Percentiles rank a stretch among this genome's conserved stretches.
Evolutionary conservation across 2,797 vertebrate species (phyloP).

Genomic region (Alouatta caraya): DNA sequence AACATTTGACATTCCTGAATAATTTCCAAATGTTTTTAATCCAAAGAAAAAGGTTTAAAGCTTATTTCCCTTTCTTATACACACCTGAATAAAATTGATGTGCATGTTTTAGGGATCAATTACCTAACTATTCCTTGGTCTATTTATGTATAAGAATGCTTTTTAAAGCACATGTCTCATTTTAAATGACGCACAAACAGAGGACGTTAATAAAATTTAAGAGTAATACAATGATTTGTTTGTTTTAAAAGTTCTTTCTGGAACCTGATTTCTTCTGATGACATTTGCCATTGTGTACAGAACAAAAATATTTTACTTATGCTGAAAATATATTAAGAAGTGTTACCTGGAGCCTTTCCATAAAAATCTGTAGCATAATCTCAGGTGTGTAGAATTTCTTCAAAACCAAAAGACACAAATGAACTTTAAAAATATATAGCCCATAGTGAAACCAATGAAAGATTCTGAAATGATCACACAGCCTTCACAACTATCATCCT

Average conservation of each 20-base stretch:
- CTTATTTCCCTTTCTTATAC: conserved; percentile 47
- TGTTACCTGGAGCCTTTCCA: not conserved
- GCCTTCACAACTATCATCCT: not conserved
- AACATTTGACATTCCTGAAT: conserved; percentile 38
- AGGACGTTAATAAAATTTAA: conserved; percentile 79
- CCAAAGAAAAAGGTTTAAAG: conserved; percentile 43
- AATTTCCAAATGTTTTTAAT: conserved; percentile 51
- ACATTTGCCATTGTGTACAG: not conserved
- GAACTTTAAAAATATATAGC: not conserved
- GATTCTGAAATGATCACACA: not conserved
- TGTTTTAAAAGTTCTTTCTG: conserved; percentile 50
- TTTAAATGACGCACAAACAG: conserved; percentile 77
- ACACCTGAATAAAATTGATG: conserved; percentile 33
- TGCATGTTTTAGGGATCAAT: conserved; percentile 80
- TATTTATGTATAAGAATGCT: conserved; percentile 79
- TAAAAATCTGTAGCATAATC: not conserved
- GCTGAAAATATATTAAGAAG: conserved; percentile 7
- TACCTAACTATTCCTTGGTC: conserved; percentile 63
- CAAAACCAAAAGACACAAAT: not conserved
- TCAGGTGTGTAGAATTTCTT: not conserved
- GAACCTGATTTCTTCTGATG: not conserved
- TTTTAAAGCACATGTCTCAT: conserved; percentile 77
- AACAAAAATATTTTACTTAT: not conserved
- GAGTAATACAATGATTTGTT: conserved; percentile 13
- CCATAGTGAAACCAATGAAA: not conserved